Evolutionary conservation across 2,113 vertebrate species (phyloP), one percentile per base, ranked within the genome.

Genomic region (Burhinus bistriatus): DNA sequence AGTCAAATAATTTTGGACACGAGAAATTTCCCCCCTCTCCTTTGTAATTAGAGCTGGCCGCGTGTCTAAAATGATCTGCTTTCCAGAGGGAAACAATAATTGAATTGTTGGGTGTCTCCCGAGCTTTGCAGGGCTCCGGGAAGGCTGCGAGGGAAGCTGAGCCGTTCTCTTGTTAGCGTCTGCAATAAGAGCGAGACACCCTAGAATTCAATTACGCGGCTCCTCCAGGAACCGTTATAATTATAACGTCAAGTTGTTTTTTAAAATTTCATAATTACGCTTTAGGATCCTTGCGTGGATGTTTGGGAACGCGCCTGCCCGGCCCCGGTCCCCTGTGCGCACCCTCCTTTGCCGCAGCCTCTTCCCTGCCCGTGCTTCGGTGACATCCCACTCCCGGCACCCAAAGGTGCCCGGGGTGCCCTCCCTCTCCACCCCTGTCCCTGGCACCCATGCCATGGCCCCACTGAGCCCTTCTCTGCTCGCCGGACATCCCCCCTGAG

Each of bases 221-320:
- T 95, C 96, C 95, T 96, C 93, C 93, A 96, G 96, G 96, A 97
- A 7, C 95, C 18, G 3, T 29, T 94, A 96, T 97, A 96, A 97
- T 96, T 96, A 96, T 95, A 95, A 95, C 70, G 87, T 95, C 94
- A 95, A 93, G 95, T 96, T 97, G 96, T 96, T 97, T 96, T 96
- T 97, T 96, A 96, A 97, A 97, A 95, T 95, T 94, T 87, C 96
- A 93, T 96, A 97, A 96, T 97, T 97, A 96, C 1, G 96, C 85
- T 97, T 96, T 94, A 97, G 95, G 92, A 94, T 91, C 93, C 92
- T 94, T 94, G 52, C 3, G 22, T 42, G 93, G 81, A 40, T 90
- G 62, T 91, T 91, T 71, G 87, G 95, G 95, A 96, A 68, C 0
- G 26, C 0, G 34, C 30, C 81, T 57, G 65, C 94, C 94, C 2